Base-by-base conservation (phyloP, 2,888 invertebrate species). In the Crepidodera aurea region DNA sequence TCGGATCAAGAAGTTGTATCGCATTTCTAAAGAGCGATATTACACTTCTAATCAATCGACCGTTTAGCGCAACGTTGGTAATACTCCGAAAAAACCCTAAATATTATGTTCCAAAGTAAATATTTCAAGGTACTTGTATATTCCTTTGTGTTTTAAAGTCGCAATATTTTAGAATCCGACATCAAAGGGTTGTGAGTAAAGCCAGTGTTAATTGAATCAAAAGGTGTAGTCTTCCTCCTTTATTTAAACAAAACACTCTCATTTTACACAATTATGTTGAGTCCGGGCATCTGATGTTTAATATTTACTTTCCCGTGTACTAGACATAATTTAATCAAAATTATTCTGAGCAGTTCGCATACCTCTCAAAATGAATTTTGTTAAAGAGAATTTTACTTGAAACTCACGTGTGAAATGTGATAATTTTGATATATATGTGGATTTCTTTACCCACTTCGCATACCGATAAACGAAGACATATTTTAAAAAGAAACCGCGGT, bases 61-160 rank as follows among this genome's bases (percentile, higher is more conserved):
- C 10, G 1, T 13, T 34, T 8, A 34, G 13, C 10, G 2, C 4
- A 34, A 13, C 2, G 34, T 13, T 7, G 40, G 8, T 18, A 18
- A 40, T 7, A 18, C 16, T 18, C 12, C 18, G 16, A 40, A 40
- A n/a, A 39, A 15, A 39, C 7, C 25, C 25, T 22, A 53, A 53
- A 53, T 39, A 40, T 51, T 37, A 37, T 12, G n/a, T 39, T 16
- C 15, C 16, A 25, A 53, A 53, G 53, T 55, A 55, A 55, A 55
- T 55, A 22, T 55, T 44, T 55, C 42, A 55, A 19, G 44, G 19
- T 27, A 19, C 44, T 44, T 54, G 10, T 27, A 15, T 44, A 19
- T 18, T 56, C 56, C 56, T 56, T 56, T 56, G 56, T 53, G 53
- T n/a, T 53, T 40, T 53, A 53, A 51, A 40, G 40, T 56, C 25